Conservation (phyloP, 1,140 invertebrate genomes). For the Epicauta chinensis region DNA sequence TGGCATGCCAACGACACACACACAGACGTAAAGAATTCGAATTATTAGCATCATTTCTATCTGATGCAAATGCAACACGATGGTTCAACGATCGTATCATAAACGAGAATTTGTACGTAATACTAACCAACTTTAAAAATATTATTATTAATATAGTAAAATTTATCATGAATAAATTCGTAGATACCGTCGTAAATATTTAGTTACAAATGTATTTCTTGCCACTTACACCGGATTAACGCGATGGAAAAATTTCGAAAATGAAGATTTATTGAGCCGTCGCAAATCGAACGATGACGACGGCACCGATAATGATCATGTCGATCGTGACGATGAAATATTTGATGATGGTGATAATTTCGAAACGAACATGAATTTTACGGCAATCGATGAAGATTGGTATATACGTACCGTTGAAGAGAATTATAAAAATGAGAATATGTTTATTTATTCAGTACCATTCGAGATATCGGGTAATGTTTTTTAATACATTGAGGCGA, state of each 20-base stretch:
- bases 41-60: constrained; percentile 8
- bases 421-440: constrained; percentile 67
- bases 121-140: neutral
- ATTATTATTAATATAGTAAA: neutral
- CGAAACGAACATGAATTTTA: constrained; percentile 47
- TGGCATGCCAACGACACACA: neutral
- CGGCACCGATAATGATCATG: too few relatives aligned
- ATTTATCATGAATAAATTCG: neutral
- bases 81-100: constrained; percentile 27
- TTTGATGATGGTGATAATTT: constrained; percentile 14
- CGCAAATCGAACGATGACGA: too few relatives aligned
- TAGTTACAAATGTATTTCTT: constrained; percentile 55
- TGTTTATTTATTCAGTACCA: constrained; percentile 81
- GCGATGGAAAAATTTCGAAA: constrained; percentile 60
- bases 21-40: constrained; percentile 2
- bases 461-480: constrained; percentile 47
- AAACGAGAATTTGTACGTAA: constrained; percentile 14
- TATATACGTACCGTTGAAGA: constrained; percentile 88
- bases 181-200: constrained; percentile 22
- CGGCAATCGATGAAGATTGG: constrained; percentile 86
- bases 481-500: too few relatives aligned
- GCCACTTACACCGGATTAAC: constrained; percentile 82
- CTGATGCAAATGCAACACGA: constrained; percentile 20
- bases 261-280: constrained; percentile 6
- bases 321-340: constrained; percentile 11